Evolutionary conservation across 1,140 invertebrate species (phyloP), one percentile per base, ranked within the genome.

Genomic region (Aphidius gifuensis): DNA sequence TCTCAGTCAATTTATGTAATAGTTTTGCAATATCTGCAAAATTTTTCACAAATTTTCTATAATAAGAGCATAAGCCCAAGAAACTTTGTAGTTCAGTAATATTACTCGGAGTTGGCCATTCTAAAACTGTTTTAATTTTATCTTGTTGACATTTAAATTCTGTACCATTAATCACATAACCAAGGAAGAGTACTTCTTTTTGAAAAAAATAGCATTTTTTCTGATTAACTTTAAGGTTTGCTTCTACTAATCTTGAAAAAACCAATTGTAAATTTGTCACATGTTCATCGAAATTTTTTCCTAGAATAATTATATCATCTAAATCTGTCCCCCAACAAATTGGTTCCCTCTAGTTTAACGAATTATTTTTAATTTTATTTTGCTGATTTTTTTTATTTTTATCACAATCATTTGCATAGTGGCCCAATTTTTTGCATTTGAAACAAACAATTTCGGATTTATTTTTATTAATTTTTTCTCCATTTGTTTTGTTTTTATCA

Each of bases 261-360:
- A 72, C 62, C 40, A 66, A 47, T 46, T 53, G 40, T 5, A 72
- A 44, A 39, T 67, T 54, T 8, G 56, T 9, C 7, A 69, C n/a
- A 46, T 74, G 71, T 49, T 69, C 64, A 11, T 70, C 55, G 62
- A 67, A 69, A 55, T 55, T 66, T 56, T 56, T 62, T n/a, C 38
- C 50, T 54, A 62, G 68, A 43, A 66, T 65, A 40, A 74, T 59
- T 7, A 71, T 69, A 58, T 75, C 69, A 47, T 76, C 69, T 8
- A 74, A 9, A 57, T 76, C 16, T 16, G 16, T 16, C 16, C 16
- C 16, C 16, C 16, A 16, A 16, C 16, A 16, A 16, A 16, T 16
- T 16, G 16, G 16, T 16, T 16, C 16, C 16, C 16, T 16, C 16
- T 16, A 16, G 16, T 16, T 16, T 16, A 16, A 16, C 16, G 16